Percentiles rank a stretch among this genome's conserved stretches.
Conservation (phyloP, 2,888 invertebrate genomes). For the Volucella zonaria region DNA sequence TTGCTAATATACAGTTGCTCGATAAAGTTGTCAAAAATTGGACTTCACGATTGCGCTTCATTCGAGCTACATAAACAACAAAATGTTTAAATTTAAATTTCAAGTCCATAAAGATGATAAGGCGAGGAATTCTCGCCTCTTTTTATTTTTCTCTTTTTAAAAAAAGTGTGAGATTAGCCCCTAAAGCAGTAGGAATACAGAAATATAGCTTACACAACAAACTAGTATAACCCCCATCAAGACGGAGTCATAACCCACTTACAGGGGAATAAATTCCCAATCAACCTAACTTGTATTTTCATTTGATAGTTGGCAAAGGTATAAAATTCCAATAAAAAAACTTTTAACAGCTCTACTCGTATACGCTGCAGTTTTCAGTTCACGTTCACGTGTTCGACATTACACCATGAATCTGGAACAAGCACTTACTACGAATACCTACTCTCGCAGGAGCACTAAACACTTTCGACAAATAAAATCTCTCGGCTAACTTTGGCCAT, state of each 20-base stretch:
- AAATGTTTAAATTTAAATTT: too few relatives aligned
- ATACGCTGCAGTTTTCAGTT: conserved; percentile 46
- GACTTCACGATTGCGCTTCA: too few relatives aligned
- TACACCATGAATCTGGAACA: conserved; percentile 56
- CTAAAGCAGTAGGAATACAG: too few relatives aligned
- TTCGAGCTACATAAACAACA: too few relatives aligned
- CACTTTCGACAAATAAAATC: conserved; percentile 62
- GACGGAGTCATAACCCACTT: neutral
- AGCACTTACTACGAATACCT: conserved; percentile 38
- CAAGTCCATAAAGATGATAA: too few relatives aligned
- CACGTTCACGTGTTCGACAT: conserved; percentile 56
- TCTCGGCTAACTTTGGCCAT: conserved; percentile 56
- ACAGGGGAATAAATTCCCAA: conserved; percentile 40
- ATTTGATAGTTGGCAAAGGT: conserved; percentile 37
- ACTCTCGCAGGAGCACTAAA: conserved; percentile 63
- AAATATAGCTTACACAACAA: too few relatives aligned
- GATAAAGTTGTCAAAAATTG: too few relatives aligned
- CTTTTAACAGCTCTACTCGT: conserved; percentile 30
- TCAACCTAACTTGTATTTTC: conserved; percentile 40
- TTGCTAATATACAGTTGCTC: too few relatives aligned
- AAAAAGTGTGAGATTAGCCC: too few relatives aligned
- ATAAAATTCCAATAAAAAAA: conserved; percentile 52
- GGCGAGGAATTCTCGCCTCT: too few relatives aligned
- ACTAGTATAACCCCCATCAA: too few relatives aligned
- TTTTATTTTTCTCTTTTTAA: too few relatives aligned